Evolutionary conservation across 2,888 invertebrate genomes (phyloP).

Genomic region (Eudemis profundana): DNA sequence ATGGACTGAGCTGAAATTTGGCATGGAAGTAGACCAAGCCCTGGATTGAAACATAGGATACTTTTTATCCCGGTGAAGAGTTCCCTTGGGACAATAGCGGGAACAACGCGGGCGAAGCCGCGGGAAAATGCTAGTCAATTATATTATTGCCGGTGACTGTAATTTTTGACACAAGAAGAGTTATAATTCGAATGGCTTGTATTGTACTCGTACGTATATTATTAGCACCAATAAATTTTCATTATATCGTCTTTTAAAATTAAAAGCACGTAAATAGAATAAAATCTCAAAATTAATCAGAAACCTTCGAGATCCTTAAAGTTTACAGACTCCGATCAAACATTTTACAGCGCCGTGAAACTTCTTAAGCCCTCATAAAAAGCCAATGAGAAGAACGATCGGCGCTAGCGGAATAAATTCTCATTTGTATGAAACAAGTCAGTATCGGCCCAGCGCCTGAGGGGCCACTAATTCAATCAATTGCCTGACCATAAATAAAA

Average conservation of each 20-base stretch:
- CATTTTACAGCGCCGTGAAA: constrained; percentile 36
- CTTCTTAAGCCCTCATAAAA: constrained; percentile 53
- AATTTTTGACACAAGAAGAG: too few relatives aligned
- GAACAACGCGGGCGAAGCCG: too few relatives aligned
- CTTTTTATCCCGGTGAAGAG: too few relatives aligned
- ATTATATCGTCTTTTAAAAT: not conserved
- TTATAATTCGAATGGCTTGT: too few relatives aligned
- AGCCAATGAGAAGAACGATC: constrained; percentile 60
- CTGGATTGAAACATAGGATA: too few relatives aligned
- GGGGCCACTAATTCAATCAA: constrained; percentile 84
- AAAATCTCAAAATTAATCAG: constrained; percentile 23
- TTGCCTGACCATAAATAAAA: constrained; percentile 81
- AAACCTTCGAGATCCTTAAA: constrained; percentile 15
- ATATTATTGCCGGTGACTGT: too few relatives aligned
- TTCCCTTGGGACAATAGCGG: too few relatives aligned
- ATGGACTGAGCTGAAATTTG: too few relatives aligned
- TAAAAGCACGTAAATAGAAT: constrained; percentile 7
- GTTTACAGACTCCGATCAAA: constrained; percentile 34
- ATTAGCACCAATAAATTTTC: not conserved
- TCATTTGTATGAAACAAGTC: constrained; percentile 67
- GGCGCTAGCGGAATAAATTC: constrained; percentile 71
- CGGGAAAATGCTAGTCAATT: too few relatives aligned
- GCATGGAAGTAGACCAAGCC: too few relatives aligned
- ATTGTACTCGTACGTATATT: too few relatives aligned
- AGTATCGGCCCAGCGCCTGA: constrained; percentile 73